Percentiles rank a stretch among this genome's conserved stretches.
Conservation (phyloP, 2,797 vertebrate species). For the Microctenopoma lineatum region DNA sequence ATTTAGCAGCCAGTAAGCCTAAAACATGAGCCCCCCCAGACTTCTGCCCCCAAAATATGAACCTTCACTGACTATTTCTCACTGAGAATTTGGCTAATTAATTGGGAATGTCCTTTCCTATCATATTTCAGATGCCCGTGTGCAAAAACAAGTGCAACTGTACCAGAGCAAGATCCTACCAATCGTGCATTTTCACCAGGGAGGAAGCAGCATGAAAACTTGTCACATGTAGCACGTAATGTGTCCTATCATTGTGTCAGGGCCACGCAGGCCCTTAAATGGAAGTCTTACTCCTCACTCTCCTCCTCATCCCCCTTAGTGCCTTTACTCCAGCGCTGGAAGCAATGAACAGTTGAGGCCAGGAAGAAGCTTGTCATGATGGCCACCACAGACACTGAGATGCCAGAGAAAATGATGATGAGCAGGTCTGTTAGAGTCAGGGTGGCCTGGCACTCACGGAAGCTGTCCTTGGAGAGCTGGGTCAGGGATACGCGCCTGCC, state of each 20-base stretch:
- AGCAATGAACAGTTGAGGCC: conserved; percentile 96
- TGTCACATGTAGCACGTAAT: conserved; percentile 31
- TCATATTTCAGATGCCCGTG: conserved; percentile 30
- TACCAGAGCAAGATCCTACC: conserved; percentile 39
- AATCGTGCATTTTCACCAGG: conserved; percentile 43
- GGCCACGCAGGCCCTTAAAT: conserved; percentile 14
- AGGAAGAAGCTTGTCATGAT: conserved; percentile 98
- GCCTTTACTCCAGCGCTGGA: conserved; percentile 97
- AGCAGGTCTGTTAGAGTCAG: conserved; percentile 95
- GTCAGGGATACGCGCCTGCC: conserved; percentile 90
- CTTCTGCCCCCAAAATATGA: conserved; percentile 49
- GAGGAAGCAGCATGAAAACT: conserved; percentile 37
- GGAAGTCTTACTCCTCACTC: conserved; percentile 85
- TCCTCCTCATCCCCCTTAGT: conserved; percentile 94
- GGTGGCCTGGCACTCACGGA: conserved; percentile 94
- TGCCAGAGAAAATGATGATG: conserved; percentile 98
- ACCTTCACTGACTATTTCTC: conserved; percentile 26
- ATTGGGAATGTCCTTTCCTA: conserved; percentile 47
- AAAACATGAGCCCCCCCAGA: conserved; percentile 32
- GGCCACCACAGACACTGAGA: conserved; percentile 94
- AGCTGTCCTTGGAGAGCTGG: conserved; percentile 95
- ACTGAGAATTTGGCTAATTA: conserved; percentile 46
- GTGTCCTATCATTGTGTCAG: conserved; percentile 34
- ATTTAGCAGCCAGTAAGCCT: conserved; percentile 37
- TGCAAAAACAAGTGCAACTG: conserved; percentile 49